These are phyloP conservation scores for Cephus rjabovi DNA, from an alignment of 2,888 invertebrate species.

Conservation along the genomic window DNA sequence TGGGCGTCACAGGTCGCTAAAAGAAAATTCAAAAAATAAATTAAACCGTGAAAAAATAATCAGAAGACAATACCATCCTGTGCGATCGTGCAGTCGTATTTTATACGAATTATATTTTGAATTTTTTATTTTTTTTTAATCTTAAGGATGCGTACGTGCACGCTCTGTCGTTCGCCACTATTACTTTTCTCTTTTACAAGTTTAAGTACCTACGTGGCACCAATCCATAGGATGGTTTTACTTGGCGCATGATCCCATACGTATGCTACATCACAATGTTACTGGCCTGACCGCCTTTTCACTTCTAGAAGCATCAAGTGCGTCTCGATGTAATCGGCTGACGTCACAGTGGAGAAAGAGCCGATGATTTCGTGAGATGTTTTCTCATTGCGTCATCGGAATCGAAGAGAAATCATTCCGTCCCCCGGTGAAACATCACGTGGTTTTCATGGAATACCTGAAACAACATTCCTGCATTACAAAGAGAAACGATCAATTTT, in stretches of 20 bases:
- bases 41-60: neutral
- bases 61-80: neutral
- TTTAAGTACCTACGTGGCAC: neutral
- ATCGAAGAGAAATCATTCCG: neutral
- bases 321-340: neutral
- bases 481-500: neutral
- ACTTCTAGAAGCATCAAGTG: neutral
- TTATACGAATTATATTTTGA: neutral
- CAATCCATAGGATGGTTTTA: neutral
- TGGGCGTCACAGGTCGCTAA: no score
- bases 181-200: neutral
- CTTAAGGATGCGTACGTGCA: neutral
- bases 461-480: neutral
- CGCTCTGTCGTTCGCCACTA: neutral
- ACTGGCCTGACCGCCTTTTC: neutral
- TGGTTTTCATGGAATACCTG: neutral
- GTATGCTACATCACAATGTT: neutral
- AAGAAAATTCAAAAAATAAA: neutral
- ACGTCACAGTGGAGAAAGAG: neutral
- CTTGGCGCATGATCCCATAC: neutral
- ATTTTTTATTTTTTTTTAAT: neutral
- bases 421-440: neutral
- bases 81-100: neutral
- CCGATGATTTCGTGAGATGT: neutral
- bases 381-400: neutral